These are phyloP conservation scores for Aelia acuminata DNA, from an alignment of 2,888 invertebrate genomes.

Conservation along the genomic window DNA sequence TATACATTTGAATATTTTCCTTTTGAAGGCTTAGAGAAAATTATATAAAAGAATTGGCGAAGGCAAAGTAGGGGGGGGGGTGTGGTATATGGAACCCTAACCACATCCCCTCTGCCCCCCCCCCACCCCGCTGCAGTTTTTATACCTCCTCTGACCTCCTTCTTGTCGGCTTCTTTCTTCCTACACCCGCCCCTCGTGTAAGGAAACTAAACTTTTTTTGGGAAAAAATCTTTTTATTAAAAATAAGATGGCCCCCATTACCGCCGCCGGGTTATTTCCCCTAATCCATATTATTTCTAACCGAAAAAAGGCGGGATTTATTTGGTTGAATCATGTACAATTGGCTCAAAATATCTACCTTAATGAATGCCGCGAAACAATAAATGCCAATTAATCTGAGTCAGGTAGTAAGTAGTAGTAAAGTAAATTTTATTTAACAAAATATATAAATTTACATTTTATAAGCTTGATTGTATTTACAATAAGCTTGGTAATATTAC, in stretches of 20 bases:
- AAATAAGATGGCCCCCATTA: conserved; percentile 18
- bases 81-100: not conserved
- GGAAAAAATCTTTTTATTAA: conserved; percentile 22
- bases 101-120: not conserved
- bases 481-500: too few relatives aligned
- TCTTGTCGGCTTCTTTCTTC: conserved; percentile 11
- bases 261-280: not conserved
- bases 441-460: too few relatives aligned
- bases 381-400: too few relatives aligned
- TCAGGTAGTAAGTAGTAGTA: too few relatives aligned
- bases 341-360: too few relatives aligned
- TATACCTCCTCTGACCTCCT: conserved; percentile 15
- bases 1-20: not conserved
- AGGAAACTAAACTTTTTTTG: conserved; percentile 3
- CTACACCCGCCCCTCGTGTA: not conserved
- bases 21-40: not conserved
- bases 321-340: too few relatives aligned
- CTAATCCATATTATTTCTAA: not conserved
- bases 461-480: too few relatives aligned
- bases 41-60: conserved; percentile 23
- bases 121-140: not conserved
- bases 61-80: not conserved
- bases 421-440: too few relatives aligned
- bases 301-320: not conserved
- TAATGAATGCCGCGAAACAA: too few relatives aligned